Base-by-base conservation (phyloP, 2,113 vertebrate genomes). In the Psophia crepitans region DNA sequence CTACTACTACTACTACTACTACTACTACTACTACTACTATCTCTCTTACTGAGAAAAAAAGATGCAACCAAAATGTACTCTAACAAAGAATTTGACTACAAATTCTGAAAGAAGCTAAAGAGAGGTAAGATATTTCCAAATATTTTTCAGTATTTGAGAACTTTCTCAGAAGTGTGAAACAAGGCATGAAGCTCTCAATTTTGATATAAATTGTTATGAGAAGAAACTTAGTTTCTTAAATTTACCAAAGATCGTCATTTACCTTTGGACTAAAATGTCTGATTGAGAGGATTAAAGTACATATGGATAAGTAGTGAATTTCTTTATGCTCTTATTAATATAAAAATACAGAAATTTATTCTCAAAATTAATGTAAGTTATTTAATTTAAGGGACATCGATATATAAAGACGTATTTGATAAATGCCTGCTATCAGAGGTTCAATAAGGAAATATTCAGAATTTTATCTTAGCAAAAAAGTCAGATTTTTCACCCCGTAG, bases 181-280 rank as follows among this genome's bases (percentile, higher is more conserved):
- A 60, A 14, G 4, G 11, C 13, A 63, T 28, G 18, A 75, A 70
- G 5, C 48, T 74, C 17, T 37, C 19, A 57, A 32, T 56, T 37
- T 4, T 66, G 23, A 71, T 23, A 63, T 32, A 63, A 73, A 14
- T 43, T 32, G 1, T 54, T 86, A 23, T 64, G 8, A 73, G 35
- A 70, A 88, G 4, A 57, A 76, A 32, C 5, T 70, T 1, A 4
- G 1, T 54, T 35, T 71, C 24, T 65, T 60, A 43, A 53, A 24
- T 0, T 27, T 69, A 27, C 5, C 0, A n/a, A n/a, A 43, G 8
- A 53, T 35, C 0, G 32, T 33, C 64, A 78, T 44, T 64, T 39
- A 27, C 8, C 4, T 78, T 20, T 48, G 21, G 7, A 49, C 16
- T 51, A 20, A 83, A 56, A 51, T 64, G 5, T 43, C 37, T 46